Evolutionary conservation across 2,113 vertebrate species (phyloP).

Genomic region (Triplophysa rosa): DNA sequence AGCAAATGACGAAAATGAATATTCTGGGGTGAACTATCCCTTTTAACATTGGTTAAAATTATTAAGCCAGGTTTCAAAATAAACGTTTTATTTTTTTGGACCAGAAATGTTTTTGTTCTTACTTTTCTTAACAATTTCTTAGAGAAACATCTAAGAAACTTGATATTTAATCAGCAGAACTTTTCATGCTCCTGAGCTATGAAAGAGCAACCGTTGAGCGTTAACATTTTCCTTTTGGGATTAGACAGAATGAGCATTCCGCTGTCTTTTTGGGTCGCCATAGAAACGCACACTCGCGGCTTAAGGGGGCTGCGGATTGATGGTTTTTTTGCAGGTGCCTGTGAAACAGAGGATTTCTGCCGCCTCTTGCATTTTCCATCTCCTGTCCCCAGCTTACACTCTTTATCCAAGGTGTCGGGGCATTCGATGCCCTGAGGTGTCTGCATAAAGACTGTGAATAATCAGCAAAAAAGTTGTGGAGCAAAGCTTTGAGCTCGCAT

Average conservation of each 20-base stretch:
- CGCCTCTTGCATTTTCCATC: slow-evolving; percentile 10
- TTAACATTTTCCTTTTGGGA: not conserved
- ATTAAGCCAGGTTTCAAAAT: no score
- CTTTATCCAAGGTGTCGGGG: slow-evolving; percentile 23
- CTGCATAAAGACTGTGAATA: slow-evolving; percentile 37
- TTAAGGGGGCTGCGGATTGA: slow-evolving; percentile 32
- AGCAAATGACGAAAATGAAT: no score
- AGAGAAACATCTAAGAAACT: not conserved
- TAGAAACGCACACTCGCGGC: slow-evolving; percentile 32
- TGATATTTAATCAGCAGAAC: no score
- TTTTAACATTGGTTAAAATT: no score
- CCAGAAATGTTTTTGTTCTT: no score
- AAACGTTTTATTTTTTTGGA: no score
- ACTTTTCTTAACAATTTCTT: not conserved
- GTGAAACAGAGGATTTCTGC: slow-evolving; percentile 4
- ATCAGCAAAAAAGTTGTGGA: slow-evolving; percentile 38
- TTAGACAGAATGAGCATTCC: not conserved
- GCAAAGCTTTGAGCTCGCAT: slow-evolving; percentile 42
- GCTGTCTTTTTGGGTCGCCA: slow-evolving; percentile 32
- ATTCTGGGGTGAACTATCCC: no score
- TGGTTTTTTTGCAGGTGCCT: slow-evolving; percentile 12
- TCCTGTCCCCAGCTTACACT: slow-evolving; percentile 5
- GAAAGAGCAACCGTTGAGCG: not conserved
- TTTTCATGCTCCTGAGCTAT: not conserved
- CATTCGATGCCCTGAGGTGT: slow-evolving; percentile 31